Evolutionary conservation across 2,113 vertebrate species (phyloP), one percentile per base, ranked within the genome.

Genomic region (Lagopus leucura): DNA sequence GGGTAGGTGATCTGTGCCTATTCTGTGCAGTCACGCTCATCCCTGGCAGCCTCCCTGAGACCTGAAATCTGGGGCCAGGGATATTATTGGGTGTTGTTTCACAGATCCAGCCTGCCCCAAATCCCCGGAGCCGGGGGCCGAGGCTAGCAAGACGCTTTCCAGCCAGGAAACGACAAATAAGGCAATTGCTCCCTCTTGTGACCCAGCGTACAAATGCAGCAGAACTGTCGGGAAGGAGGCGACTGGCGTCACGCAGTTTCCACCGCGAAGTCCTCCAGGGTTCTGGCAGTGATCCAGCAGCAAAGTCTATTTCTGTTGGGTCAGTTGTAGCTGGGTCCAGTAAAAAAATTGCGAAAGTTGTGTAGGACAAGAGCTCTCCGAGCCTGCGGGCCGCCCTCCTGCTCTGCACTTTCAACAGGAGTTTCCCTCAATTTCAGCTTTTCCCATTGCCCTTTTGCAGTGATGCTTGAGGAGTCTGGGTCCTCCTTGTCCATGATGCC

Each of bases 141-240:
- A 1, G 82, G 47, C 8, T 6, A 11, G 6, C 3, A 9, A 2
- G 8, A 52, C 2, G 28, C 13, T 7, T 13, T 7, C 11, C 50
- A 11, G 60, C 6, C 16, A 1, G 70, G 20, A 60, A 40, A 21
- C 0, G 45, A 95, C 82, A 48, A 48, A 48, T 7, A 16, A 86
- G 72, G 8, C 92, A 95, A 86, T 61, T 80, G 89, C 90, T 82
- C 97, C 95, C 94, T 92, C 97, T 95, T 95, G 96, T 92, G 97
- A 57, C 58, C 3, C 7, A n/a, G 5, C 1, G 64, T 11, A 71
- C 50, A 43, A 91, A 4, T 88, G 90, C 95, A 94, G 79, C 34
- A 1, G 1, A 25, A 7, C 21, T 8, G 32, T 3, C 8, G 50
- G 84, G 32, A 63, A 6, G 0, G 50, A 2, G 1, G 77, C 38